Conservation (phyloP, 53 echinoderm and acorn worm genomes). For the Stichopus horrens region DNA sequence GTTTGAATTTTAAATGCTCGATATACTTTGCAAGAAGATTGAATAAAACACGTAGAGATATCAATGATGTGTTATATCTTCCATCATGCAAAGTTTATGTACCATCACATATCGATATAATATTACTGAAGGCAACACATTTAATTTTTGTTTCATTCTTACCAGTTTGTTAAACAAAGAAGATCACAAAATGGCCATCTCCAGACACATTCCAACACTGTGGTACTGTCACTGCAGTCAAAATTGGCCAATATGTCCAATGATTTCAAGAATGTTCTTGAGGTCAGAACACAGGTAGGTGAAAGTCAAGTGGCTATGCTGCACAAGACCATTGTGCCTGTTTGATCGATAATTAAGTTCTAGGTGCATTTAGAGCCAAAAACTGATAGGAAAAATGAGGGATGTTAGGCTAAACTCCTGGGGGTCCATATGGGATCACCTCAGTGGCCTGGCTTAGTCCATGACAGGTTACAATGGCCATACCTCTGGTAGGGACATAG, state of each 20-base stretch:
- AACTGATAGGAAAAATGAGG: background rate
- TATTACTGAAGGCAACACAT: no score
- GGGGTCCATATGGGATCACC: no score
- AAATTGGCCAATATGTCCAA: slow-evolving; percentile 98
- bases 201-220: slow-evolving; percentile 97
- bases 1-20: no score
- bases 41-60: no score
- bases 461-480: no score
- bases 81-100: no score
- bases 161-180: slow-evolving; percentile 79
- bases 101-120: no score
- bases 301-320: no score
- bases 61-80: no score
- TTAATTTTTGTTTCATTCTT: background rate
- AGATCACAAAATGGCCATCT: slow-evolving; percentile 85
- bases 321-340: background rate
- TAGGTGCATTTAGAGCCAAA: background rate
- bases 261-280: slow-evolving; percentile 95
- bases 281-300: slow-evolving; percentile 96
- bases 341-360: background rate
- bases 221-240: slow-evolving; percentile 91
- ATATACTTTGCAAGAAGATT: no score
- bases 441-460: no score
- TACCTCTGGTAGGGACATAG: no score
- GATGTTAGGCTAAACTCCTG: background rate